Conservation (phyloP, 2,888 invertebrate genomes). For the Subacronicta megacephala region DNA sequence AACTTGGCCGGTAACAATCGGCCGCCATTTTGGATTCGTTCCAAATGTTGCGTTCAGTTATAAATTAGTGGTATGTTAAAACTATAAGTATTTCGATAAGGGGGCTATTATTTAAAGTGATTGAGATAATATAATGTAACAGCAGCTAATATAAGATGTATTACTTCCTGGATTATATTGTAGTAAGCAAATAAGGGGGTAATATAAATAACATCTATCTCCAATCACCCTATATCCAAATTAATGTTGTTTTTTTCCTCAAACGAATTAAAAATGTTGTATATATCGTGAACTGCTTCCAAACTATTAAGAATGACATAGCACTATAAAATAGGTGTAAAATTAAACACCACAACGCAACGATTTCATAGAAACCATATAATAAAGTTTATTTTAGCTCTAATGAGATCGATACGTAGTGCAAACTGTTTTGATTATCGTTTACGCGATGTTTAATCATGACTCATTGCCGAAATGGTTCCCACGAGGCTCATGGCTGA, state of each 20-base stretch:
- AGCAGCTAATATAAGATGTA: conserved; percentile 15
- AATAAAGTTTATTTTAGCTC: conserved; percentile 14
- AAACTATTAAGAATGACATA: conserved; percentile 10
- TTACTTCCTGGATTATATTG: conserved; percentile 32
- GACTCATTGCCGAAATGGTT: too few relatives aligned
- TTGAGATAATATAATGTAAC: conserved; percentile 23
- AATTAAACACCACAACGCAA: conserved; percentile 37
- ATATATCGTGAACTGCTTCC: conserved; percentile 2
- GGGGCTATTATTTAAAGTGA: conserved; percentile 32
- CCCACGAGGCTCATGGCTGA: too few relatives aligned
- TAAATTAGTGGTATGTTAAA: conserved; percentile 36
- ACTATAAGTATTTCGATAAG: conserved; percentile 46
- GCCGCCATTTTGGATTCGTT: conserved; percentile 41
- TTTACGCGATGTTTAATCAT: too few relatives aligned
- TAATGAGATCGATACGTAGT: conserved; percentile 9
- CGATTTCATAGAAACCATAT: conserved; percentile 29
- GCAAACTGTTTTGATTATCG: conserved; percentile 12
- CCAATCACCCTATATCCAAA: too few relatives aligned
- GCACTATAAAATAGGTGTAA: conserved; percentile 25
- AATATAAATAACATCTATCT: too few relatives aligned
- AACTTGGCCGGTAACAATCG: conserved; percentile 29
- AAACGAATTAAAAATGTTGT: conserved; percentile 4
- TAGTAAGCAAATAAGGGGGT: conserved; percentile 5
- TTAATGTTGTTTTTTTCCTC: conserved; percentile 16
- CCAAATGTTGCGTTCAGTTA: conserved; percentile 23